These are phyloP conservation scores for Agriopis aurantiaria DNA, from an alignment of 2,888 invertebrate genomes.

Conservation along the genomic window DNA sequence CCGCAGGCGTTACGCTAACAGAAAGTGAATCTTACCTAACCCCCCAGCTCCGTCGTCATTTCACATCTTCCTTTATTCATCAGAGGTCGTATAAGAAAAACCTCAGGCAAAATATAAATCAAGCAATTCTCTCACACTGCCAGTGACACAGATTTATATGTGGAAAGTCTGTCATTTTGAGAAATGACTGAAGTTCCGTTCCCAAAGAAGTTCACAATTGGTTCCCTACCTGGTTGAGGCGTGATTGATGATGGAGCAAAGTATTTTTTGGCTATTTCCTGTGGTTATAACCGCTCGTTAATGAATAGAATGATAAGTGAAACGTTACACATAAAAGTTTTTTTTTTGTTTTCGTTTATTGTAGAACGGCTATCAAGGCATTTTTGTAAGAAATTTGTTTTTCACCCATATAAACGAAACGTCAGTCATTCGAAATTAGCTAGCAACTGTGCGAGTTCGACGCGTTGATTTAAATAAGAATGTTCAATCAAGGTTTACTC, in stretches of 20 bases:
- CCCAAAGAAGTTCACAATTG: slow-evolving; percentile 62
- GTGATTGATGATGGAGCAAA: slow-evolving; percentile 55
- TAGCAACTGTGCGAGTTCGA: too few species aligned
- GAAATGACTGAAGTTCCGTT: slow-evolving; percentile 69
- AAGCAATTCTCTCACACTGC: slow-evolving; percentile 55
- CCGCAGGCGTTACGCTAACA: too few species aligned
- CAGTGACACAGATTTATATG: slow-evolving; percentile 65
- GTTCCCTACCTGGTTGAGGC: slow-evolving; percentile 58
- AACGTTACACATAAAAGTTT: slow-evolving; percentile 6
- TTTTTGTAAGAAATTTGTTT: too few species aligned
- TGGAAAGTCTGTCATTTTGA: slow-evolving; percentile 71
- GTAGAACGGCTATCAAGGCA: too few species aligned
- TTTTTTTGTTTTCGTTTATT: too few species aligned
- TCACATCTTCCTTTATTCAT: slow-evolving; percentile 39
- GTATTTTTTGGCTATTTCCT: slow-evolving; percentile 32
- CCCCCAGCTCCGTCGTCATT: neutral
- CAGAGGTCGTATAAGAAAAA: slow-evolving; percentile 56
- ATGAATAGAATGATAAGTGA: slow-evolving; percentile 14
- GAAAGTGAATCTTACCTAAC: too few species aligned
- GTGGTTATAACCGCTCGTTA: slow-evolving; percentile 28
- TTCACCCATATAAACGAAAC: too few species aligned
- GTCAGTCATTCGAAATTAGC: too few species aligned
- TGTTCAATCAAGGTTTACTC: too few species aligned
- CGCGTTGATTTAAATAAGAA: too few species aligned
- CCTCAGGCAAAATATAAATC: slow-evolving; percentile 63